Evolutionary conservation across 2,113 vertebrate species (phyloP).

Genomic region (Falcunculus frontatus): DNA sequence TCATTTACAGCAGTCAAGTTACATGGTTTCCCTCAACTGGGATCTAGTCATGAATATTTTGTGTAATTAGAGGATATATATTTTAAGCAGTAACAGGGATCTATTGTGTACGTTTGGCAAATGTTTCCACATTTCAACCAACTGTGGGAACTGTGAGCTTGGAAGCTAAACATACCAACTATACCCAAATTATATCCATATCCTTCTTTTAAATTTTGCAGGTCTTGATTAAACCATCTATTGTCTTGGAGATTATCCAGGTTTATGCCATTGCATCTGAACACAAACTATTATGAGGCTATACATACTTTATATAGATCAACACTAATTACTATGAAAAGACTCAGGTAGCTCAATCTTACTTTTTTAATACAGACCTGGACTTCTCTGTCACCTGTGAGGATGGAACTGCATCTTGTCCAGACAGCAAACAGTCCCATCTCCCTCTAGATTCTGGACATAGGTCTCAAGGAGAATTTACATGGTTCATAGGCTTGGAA

Average conservation of each 20-base stretch:
- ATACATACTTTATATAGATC: neutral
- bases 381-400: neutral
- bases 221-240: neutral
- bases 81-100: constrained; percentile 18
- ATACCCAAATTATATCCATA: neutral
- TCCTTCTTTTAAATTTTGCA: neutral
- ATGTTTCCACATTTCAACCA: neutral
- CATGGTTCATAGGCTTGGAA: neutral
- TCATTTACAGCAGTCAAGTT: neutral
- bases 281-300: neutral
- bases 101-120: neutral
- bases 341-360: neutral
- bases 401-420: neutral
- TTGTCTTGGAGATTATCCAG: neutral
- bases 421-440: neutral
- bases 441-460: neutral
- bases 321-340: constrained; percentile 18
- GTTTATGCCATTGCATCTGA: neutral
- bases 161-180: neutral
- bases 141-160: neutral
- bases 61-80: neutral
- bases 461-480: neutral
- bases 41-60: neutral
- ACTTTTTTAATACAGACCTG: neutral
- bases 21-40: neutral